Base-by-base conservation (phyloP, 2,888 invertebrate genomes). In the Agrotis clavis region DNA sequence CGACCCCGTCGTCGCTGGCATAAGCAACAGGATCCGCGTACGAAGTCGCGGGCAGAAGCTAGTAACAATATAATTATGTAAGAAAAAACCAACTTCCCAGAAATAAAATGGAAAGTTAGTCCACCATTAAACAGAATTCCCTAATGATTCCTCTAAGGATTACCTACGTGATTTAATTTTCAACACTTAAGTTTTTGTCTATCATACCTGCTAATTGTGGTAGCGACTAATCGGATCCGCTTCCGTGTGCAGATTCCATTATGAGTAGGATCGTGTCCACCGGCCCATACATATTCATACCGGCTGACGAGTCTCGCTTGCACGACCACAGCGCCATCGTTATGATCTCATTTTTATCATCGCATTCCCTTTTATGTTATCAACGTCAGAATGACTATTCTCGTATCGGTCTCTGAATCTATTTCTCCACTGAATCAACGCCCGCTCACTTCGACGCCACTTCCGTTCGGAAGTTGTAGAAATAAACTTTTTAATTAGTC, bases 401-500 rank as follows among this genome's bases (percentile, higher is more conserved):
- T 66, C 77, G 85, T 83, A 86, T 86, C 83, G 77, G 82, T 81
- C 86, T 88, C 89, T 88, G 90, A 90, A 92, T 93, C 90, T 92
- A 92, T 92, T 92, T 90, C 89, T 89, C 86, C 88, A 90, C 90
- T 90, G 90, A 93, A 93, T 92, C 91, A 90, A 91, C 89, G 87
- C 89, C 87, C 86, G 88, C 89, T 90, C 90, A 92, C 93, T 93
- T 90, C 90, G 92, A 89, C 89, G 90, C 90, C 91, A 92, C 93
- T 94, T 92, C 92, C 89, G 82, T 90, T 89, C 89, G 82, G 88
- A 92, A 95, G 90, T 95, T 93, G 87, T 86, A 85, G 89, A 90
- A 94, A 94, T 95, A 96, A 96, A 96, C 95, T 96, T 96, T 96
- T 96, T 96, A 96, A 96, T 96, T 96, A 96, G 95, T 95, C 95